Percentiles rank a stretch among this genome's conserved stretches.
These are phyloP conservation scores for Erpetoichthys calabaricus DNA, from an alignment of 2,797 vertebrate species.

Conservation along the genomic window DNA sequence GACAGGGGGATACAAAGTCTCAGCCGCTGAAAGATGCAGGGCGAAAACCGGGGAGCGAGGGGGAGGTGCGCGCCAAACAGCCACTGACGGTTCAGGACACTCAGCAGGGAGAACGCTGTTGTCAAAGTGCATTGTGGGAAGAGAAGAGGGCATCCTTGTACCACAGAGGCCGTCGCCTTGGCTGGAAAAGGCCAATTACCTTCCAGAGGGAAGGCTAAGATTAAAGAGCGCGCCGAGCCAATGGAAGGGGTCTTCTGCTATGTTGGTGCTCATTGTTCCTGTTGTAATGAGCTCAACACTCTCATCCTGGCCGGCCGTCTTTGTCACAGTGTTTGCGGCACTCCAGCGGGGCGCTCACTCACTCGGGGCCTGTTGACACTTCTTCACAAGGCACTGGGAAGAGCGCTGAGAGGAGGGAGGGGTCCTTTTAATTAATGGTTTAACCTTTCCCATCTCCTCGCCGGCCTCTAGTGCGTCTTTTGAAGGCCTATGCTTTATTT, in stretches of 20 bases:
- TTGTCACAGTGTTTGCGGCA: conserved; percentile 36
- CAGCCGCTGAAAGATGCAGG: too few relatives aligned
- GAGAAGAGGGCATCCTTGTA: too few relatives aligned
- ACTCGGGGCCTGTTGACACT: conserved; percentile 68
- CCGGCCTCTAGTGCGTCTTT: conserved; percentile 50
- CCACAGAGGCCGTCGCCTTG: conserved; percentile 32
- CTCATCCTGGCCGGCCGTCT: conserved; percentile 31
- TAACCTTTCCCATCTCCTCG: conserved; percentile 42
- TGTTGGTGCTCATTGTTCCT: conserved; percentile 39
- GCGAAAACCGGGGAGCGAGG: too few relatives aligned
- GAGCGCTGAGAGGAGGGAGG: conserved; percentile 23
- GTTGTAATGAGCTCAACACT: conserved; percentile 26
- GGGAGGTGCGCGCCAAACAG: too few relatives aligned
- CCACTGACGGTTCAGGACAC: too few relatives aligned
- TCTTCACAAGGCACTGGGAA: conserved; percentile 60
- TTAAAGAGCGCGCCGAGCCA: conserved; percentile 43
- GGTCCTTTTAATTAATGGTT: conserved; percentile 12
- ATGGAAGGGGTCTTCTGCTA: conserved; percentile 18
- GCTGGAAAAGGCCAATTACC: conserved; percentile 72
- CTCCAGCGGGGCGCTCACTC: conserved; percentile 52
- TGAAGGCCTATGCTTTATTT: conserved; percentile 43
- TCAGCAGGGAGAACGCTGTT: too few relatives aligned
- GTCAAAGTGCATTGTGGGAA: too few relatives aligned
- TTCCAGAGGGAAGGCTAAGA: conserved; percentile 66
- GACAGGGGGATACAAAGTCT: too few relatives aligned